Percentiles rank a stretch among this genome's conserved stretches.
Evolutionary conservation across 2,888 invertebrate genomes (phyloP).

Genomic region (Napeogenes sylphis): DNA sequence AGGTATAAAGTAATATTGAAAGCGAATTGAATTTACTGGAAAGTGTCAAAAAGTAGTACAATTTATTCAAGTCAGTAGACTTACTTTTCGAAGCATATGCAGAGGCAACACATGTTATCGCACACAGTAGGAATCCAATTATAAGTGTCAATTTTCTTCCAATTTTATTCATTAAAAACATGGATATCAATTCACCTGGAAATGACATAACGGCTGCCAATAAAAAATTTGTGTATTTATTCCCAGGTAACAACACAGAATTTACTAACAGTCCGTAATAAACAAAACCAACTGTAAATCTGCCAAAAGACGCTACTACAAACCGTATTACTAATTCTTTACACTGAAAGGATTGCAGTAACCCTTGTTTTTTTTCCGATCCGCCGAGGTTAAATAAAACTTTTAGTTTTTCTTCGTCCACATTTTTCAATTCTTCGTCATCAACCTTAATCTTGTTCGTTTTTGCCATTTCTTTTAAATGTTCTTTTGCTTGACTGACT

Average conservation of each 20-base stretch:
- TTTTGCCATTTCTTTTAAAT: not conserved
- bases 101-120: constrained; percentile 25
- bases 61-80: constrained; percentile 24
- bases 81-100: constrained; percentile 53
- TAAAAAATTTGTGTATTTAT: constrained; percentile 63
- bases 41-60: too few relatives aligned
- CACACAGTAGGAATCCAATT: constrained; percentile 49
- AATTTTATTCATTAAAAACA: constrained; percentile 59
- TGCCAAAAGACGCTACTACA: constrained; percentile 42
- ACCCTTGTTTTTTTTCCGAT: not conserved
- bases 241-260: constrained; percentile 60
- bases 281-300: constrained; percentile 58
- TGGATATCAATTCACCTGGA: constrained; percentile 57
- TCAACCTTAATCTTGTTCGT: not conserved
- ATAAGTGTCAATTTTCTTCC: constrained; percentile 57
- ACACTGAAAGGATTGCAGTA: constrained; percentile 41
- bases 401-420: not conserved
- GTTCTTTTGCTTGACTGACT: not conserved
- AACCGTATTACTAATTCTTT: constrained; percentile 52
- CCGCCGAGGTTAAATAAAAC: not conserved
- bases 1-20: too few relatives aligned
- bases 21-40: too few relatives aligned
- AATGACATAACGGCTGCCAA: constrained; percentile 61
- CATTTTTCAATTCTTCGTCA: not conserved
- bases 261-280: constrained; percentile 64